Base-by-base conservation (phyloP, 2,797 vertebrate genomes). In the Leptoclinus maculatus region DNA sequence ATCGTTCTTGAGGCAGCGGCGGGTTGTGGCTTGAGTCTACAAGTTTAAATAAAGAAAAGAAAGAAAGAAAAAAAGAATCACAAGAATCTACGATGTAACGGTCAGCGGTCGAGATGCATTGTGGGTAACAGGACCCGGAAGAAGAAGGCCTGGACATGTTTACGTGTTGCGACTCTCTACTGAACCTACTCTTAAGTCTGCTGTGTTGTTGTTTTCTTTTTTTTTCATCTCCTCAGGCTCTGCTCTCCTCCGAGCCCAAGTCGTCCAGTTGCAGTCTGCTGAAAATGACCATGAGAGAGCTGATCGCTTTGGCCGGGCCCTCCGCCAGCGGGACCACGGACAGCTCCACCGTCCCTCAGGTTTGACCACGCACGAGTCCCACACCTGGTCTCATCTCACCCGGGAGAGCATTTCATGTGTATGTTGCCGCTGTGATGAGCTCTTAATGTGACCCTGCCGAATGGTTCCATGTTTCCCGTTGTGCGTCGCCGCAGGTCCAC, bases 191-290 rank as follows among this genome's bases (percentile, higher is more conserved):
- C 2, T 0, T 49, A 3, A 21, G 29, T 25, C 21, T 64, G 12
- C 29, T 71, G 8, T 36, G 32, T 60, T 49, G 45, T 14, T 1
- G 14, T 6, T 27, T 41, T 39, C 10, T 32, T 29, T 2, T 56
- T 1, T 60, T 16, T 0, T n/a, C n/a, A 12, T 62, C 1, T 32
- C 34, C 4, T 2, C 83, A 99, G 98, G 98, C 98, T 45, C 93
- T 99, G 74, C 93, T 99, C 76, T 97, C 97, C 65, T 98, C 97
- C 7, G 97, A 99, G 89, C 96, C 97, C 58, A 98, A 97, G 92
- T 96, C 96, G 1, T 93, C 97, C 87, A 98, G 96, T 93, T 95
- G 95, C 85, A 94, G 96, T 75, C 92, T 99, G 82, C 74, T 99
- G 91, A 98, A 97, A 93, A 96, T 95, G 92, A 96, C 97, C 81